phyloP scores from a whole-genome alignment of 1,140 invertebrate species.

The Cyrtorhinus lividipennis region DNA sequence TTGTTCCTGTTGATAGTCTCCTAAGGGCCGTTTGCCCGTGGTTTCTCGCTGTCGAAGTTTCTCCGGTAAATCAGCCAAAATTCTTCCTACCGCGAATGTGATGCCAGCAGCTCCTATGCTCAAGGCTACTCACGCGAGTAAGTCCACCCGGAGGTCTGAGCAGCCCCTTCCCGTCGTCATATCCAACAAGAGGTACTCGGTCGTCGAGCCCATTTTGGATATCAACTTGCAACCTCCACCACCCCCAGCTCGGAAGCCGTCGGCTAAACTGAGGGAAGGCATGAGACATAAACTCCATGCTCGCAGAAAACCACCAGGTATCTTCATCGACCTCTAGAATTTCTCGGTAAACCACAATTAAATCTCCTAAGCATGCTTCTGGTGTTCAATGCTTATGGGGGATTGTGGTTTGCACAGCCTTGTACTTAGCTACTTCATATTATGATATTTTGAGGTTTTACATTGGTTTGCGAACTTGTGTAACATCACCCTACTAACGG shows the following conservation, averaged over 20 bases:
- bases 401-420: neutral
- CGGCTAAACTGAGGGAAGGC: slow-evolving; percentile 15
- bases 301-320: slow-evolving; percentile 8
- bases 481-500: too few species aligned
- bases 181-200: slow-evolving; percentile 6
- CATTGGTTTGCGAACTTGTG: too few species aligned
- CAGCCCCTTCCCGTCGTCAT: slow-evolving; percentile 13
- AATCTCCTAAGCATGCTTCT: neutral
- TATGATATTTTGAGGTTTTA: too few species aligned
- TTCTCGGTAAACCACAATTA: neutral
- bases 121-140: slow-evolving; percentile 17
- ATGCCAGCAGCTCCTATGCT: slow-evolving; percentile 17
- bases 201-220: neutral
- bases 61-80: too few species aligned
- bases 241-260: slow-evolving; percentile 1
- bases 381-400: neutral
- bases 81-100: neutral
- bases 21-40: too few species aligned
- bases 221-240: slow-evolving; percentile 6
- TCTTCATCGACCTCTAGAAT: slow-evolving; percentile 2
- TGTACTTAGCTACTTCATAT: neutral
- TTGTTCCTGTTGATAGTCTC: too few species aligned
- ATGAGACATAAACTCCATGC: slow-evolving; percentile 13
- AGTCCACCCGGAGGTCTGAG: slow-evolving; percentile 12
- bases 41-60: too few species aligned